Base-by-base conservation (phyloP, 53 echinoderm and acorn worm genomes). In the Arbacia lixula region DNA sequence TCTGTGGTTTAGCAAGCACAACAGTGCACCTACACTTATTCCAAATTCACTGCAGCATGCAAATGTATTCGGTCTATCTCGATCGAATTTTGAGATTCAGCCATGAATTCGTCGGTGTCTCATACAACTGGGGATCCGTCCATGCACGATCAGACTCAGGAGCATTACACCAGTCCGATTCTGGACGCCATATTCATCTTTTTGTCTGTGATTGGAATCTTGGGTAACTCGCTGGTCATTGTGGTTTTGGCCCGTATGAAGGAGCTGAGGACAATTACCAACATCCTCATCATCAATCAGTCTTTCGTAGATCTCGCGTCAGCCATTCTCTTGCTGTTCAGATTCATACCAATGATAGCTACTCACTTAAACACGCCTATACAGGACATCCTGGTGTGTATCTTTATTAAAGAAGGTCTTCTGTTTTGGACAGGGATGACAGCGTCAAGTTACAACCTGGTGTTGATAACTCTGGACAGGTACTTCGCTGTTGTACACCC, bases 401-500 rank as follows among this genome's bases (percentile, higher is more conserved):
- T 65, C 30, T 2, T 92, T 42, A 86, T 83, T 86, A 77, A 83
- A 53, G 61, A 76, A n/a, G 76, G 67, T 17, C 89, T 86, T 36
- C 68, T 69, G 4, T 89, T 86, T 62, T 92, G 89, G 89, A 84
- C 86, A 3, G 22, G 62, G 6, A 60, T 54, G 39, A 28, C 84
- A 24, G 42, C 89, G 14, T 92, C 89, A 9, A 89, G 68, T 0
- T 40, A 56, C 19, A 92, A 89, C 50, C 76, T 92, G 0, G 83
- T 84, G 0, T 49, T 72, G 41, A 63, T 92, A 46, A 86, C 89
- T 6, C 33, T 86, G 14, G 87, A 89, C 30, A 86, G 92, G 0
- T 92, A 92, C 52, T 39, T 68, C 2, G 92, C 89, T 35, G 76
- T 89, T 33, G 31, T 89, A 1, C 75, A 89, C 29, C 92, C 92